Conservation (phyloP, 2,888 invertebrate species). For the Eulithis testata region DNA sequence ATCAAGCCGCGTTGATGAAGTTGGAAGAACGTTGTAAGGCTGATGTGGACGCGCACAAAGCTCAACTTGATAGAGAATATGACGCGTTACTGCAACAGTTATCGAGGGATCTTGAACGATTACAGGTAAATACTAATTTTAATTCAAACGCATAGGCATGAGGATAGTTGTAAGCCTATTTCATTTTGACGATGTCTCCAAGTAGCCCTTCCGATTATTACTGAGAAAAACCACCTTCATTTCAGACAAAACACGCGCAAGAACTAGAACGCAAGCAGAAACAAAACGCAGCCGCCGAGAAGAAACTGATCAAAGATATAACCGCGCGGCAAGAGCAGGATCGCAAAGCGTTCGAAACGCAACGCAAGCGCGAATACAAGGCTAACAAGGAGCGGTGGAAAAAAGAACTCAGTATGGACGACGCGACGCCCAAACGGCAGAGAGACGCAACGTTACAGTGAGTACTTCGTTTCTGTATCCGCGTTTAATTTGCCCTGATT, state of each 20-base stretch:
- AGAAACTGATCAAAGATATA: conserved; percentile 97
- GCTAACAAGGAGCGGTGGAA: conserved; percentile 98
- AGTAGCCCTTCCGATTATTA: no score
- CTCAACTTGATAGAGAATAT: conserved; percentile 97
- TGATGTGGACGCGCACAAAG: conserved; percentile 98
- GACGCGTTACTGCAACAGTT: conserved; percentile 96
- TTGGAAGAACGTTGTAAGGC: conserved; percentile 97
- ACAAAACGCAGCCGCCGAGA: conserved; percentile 94
- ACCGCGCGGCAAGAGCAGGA: conserved; percentile 95
- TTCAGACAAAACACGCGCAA: conserved; percentile 89
- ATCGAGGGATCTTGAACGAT: conserved; percentile 94
- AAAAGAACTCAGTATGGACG: conserved; percentile 95
- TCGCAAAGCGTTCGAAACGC: conserved; percentile 94
- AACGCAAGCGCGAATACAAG: conserved; percentile 98
- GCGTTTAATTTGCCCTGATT: no score
- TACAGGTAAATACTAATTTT: conserved; percentile 82
- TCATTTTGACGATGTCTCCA: no score
- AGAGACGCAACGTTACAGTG: conserved; percentile 94
- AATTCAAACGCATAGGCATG: background rate
- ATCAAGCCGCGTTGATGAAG: conserved; percentile 97
- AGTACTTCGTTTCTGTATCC: conserved; percentile 50
- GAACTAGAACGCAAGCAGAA: conserved; percentile 93
- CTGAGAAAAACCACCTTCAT: conserved; percentile 7
- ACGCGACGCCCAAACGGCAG: conserved; percentile 95
- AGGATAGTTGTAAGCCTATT: no score